These are phyloP conservation scores for Diadumene lineata DNA, from an alignment of 92 coral and sea anemone genomes.

Conservation along the genomic window DNA sequence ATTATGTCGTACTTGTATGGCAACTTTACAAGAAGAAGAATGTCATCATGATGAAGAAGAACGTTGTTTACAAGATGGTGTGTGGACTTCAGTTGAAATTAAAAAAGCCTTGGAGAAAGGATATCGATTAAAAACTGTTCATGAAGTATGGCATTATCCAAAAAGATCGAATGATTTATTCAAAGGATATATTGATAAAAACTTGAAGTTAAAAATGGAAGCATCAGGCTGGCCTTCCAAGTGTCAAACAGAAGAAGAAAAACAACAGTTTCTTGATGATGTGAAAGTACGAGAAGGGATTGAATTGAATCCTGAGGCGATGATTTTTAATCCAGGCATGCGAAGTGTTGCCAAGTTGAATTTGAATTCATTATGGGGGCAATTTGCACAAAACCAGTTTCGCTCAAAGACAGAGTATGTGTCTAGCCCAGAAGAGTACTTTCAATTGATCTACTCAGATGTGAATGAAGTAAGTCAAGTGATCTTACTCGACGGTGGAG, in stretches of 20 bases:
- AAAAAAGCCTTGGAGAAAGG: constrained; percentile 18
- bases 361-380: constrained; percentile 26
- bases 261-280: not conserved
- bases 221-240: constrained; percentile 30
- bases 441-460: not conserved
- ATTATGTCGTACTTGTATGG: constrained; percentile 20
- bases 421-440: not conserved
- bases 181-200: constrained; percentile 11
- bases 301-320: not conserved
- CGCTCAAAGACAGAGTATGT: constrained; percentile 19
- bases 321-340: constrained; percentile 9
- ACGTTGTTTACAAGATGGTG: not conserved
- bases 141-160: constrained; percentile 40
- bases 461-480: not conserved
- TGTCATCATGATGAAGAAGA: constrained; percentile 15
- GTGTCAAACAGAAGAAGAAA: constrained; percentile 6
- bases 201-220: constrained; percentile 15
- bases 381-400: constrained; percentile 5
- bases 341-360: constrained; percentile 13
- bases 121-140: constrained; percentile 6
- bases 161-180: constrained; percentile 1
- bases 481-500: not conserved
- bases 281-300: constrained; percentile 16
- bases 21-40: not conserved
- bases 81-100: constrained; percentile 21